Conservation (phyloP, 2,797 vertebrate genomes). For the Cryptoprocta ferox region DNA sequence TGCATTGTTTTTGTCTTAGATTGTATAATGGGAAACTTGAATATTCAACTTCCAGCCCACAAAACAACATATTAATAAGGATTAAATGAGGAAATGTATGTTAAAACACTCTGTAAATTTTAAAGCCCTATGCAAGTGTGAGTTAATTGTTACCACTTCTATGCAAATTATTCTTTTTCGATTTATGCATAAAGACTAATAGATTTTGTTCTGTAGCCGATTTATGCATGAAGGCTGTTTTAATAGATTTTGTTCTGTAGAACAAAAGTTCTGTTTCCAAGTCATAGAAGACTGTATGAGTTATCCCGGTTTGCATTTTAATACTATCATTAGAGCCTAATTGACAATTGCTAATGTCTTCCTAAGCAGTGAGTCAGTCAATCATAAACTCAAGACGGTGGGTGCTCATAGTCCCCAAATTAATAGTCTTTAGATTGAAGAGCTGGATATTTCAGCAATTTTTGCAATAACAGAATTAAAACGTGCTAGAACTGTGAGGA, state of each 20-base stretch:
- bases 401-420: slow-evolving; percentile 4
- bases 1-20: slow-evolving; percentile 38
- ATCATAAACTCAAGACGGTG: slow-evolving; percentile 51
- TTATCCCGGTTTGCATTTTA: slow-evolving; percentile 74
- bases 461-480: slow-evolving; percentile 30
- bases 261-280: slow-evolving; percentile 76
- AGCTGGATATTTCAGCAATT: slow-evolving; percentile 40
- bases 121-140: background rate
- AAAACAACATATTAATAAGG: slow-evolving; percentile 43
- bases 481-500: background rate
- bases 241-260: slow-evolving; percentile 63
- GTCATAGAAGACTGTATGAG: slow-evolving; percentile 13
- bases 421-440: slow-evolving; percentile 32
- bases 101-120: slow-evolving; percentile 59
- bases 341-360: slow-evolving; percentile 72
- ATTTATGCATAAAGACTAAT: slow-evolving; percentile 56
- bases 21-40: background rate
- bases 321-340: slow-evolving; percentile 70
- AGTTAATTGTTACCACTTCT: slow-evolving; percentile 70
- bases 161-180: slow-evolving; percentile 65
- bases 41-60: background rate
- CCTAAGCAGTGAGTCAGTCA: slow-evolving; percentile 58
- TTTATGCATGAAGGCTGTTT: slow-evolving; percentile 50
- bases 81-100: slow-evolving; percentile 7
- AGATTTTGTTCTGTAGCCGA: slow-evolving; percentile 14